Evolutionary conservation across 2,797 vertebrate species (phyloP).

Genomic region (Phalanger gymnotis): DNA sequence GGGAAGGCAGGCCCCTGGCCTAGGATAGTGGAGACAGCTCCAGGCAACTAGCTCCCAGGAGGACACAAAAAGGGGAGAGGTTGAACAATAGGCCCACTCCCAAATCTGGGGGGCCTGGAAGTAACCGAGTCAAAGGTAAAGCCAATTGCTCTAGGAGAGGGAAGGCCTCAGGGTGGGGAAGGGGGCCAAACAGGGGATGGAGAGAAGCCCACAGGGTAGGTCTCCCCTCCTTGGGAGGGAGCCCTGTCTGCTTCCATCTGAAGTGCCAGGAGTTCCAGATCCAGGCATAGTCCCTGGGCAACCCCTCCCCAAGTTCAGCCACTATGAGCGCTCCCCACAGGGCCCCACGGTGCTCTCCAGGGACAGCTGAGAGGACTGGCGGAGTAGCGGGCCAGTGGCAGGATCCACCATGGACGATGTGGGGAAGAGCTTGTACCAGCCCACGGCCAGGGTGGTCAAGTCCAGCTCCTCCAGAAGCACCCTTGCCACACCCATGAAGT

Average conservation of each 20-base stretch:
- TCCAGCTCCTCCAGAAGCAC: conserved; percentile 99
- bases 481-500: conserved; percentile 99
- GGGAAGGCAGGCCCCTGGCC: conserved; percentile 71
- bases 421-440: conserved; percentile 99
- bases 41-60: conserved; percentile 74
- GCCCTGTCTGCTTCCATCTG: conserved; percentile 70
- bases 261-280: conserved; percentile 73
- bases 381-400: conserved; percentile 94
- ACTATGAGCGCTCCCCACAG: conserved; percentile 96
- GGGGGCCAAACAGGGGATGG: conserved; percentile 69
- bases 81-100: conserved; percentile 41
- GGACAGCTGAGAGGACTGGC: conserved; percentile 98
- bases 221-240: conserved; percentile 70
- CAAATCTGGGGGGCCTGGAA: conserved; percentile 63
- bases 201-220: conserved; percentile 70
- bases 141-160: conserved; percentile 74
- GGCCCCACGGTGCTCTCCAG: conserved; percentile 98
- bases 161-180: conserved; percentile 62
- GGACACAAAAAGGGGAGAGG: conserved; percentile 54
- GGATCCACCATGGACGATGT: conserved; percentile 99
- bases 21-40: conserved; percentile 75
- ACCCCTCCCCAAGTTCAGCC: conserved; percentile 68
- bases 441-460: conserved; percentile 95
- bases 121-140: conserved; percentile 72
- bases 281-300: conserved; percentile 69